Conservation (phyloP, 2,113 vertebrate genomes). For the Calidris pugnax region DNA sequence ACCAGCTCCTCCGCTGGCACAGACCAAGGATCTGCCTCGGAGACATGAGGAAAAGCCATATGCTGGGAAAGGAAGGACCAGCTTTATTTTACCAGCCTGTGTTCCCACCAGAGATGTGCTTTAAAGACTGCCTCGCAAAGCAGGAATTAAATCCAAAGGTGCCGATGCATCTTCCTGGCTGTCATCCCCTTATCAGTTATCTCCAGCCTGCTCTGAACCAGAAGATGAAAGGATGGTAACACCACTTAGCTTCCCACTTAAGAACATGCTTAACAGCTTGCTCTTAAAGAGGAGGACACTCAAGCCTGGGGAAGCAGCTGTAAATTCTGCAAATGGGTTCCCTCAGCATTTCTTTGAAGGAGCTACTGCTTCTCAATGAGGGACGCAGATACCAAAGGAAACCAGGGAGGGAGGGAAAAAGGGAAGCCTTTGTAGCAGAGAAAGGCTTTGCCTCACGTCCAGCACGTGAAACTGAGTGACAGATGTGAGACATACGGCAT, state of each 20-base stretch:
- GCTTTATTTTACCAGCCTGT: constrained; percentile 61
- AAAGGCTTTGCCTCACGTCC: neutral
- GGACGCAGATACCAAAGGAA: neutral
- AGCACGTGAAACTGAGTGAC: neutral
- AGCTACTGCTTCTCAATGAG: neutral
- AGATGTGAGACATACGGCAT: neutral
- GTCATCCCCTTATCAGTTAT: constrained; percentile 41
- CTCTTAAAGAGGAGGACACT: constrained; percentile 13
- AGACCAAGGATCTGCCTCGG: neutral
- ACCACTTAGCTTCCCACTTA: constrained; percentile 56
- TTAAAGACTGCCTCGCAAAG: constrained; percentile 46
- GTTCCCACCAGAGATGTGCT: constrained; percentile 48
- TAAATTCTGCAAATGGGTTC: constrained; percentile 45
- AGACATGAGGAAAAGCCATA: constrained; percentile 51
- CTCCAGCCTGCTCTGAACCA: constrained; percentile 42
- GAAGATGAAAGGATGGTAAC: constrained; percentile 48
- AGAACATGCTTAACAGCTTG: constrained; percentile 49
- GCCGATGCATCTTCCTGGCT: constrained; percentile 5
- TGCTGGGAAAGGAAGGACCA: constrained; percentile 44
- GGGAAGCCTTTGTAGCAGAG: neutral
- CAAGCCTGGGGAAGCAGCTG: neutral
- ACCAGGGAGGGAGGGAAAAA: neutral
- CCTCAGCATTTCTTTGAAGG: neutral
- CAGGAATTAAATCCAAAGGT: constrained; percentile 57
- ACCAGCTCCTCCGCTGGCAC: constrained; percentile 30